Conservation (phyloP, 2,888 invertebrate species). For the Apodemia duryi region DNA sequence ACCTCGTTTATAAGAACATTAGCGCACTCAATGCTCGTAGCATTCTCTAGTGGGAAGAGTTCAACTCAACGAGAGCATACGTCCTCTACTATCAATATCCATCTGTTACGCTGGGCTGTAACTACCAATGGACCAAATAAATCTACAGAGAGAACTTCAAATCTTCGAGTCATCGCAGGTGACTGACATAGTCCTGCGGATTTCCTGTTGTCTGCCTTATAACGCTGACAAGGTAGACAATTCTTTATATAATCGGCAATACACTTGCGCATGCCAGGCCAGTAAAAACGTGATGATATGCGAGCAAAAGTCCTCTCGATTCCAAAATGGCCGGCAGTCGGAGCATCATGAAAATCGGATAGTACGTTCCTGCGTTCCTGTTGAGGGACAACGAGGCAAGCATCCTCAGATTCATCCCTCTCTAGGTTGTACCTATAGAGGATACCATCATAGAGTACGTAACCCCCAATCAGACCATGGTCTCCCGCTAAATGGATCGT, state of each 20-base stretch:
- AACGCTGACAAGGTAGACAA: background rate
- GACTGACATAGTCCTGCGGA: slow-evolving; percentile 26
- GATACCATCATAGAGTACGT: slow-evolving; percentile 21
- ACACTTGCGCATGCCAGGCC: slow-evolving; percentile 31
- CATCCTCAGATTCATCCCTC: background rate
- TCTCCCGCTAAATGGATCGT: slow-evolving; percentile 26
- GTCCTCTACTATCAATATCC: slow-evolving; percentile 37
- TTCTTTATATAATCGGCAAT: slow-evolving; percentile 22
- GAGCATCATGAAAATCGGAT: slow-evolving; percentile 1
- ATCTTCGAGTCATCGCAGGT: slow-evolving; percentile 22
- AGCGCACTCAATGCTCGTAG: slow-evolving; percentile 32
- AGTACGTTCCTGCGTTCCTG: background rate
- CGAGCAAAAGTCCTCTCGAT: slow-evolving; percentile 24
- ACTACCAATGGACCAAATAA: slow-evolving; percentile 35
- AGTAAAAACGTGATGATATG: slow-evolving; percentile 28
- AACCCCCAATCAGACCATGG: slow-evolving; percentile 25
- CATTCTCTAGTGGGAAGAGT: slow-evolving; percentile 32
- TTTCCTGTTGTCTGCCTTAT: background rate
- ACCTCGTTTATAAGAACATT: slow-evolving; percentile 29
- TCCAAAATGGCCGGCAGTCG: slow-evolving; percentile 5
- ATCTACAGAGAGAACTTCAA: slow-evolving; percentile 27
- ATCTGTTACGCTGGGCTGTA: slow-evolving; percentile 26
- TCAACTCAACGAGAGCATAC: slow-evolving; percentile 35
- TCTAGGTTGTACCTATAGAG: slow-evolving; percentile 1
- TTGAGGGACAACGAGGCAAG: background rate